Evolutionary conservation across 2,888 invertebrate species (phyloP).

Genomic region (Pandemis cinnamomeana): DNA sequence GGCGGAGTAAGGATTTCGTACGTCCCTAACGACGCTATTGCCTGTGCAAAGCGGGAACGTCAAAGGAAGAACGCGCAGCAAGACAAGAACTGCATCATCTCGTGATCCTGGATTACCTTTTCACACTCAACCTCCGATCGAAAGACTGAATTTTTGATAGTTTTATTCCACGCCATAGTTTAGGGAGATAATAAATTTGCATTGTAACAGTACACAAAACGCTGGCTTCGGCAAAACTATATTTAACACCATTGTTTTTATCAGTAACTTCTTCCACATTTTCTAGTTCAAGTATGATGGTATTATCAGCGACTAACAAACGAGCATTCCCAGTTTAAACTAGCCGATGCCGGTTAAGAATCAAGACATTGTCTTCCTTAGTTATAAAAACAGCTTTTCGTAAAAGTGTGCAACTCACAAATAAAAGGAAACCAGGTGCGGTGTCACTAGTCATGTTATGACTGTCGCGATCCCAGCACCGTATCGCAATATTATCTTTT

Average conservation of each 20-base stretch:
- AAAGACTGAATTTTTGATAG: conserved; percentile 81
- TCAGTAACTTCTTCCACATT: not conserved
- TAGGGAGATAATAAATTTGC: conserved; percentile 45
- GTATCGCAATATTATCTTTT: not conserved
- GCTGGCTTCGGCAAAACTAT: conserved; percentile 7
- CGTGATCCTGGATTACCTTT: conserved; percentile 86
- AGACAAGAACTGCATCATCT: conserved; percentile 93
- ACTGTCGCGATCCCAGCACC: conserved; percentile 39
- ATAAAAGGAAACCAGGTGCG: conserved; percentile 59
- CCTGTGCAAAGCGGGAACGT: conserved; percentile 90
- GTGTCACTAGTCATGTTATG: conserved; percentile 63
- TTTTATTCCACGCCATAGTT: conserved; percentile 77
- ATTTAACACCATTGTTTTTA: not conserved
- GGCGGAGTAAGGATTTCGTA: conserved; percentile 96
- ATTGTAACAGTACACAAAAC: conserved; percentile 10
- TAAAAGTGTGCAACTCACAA: conserved; percentile 45
- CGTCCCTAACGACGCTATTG: conserved; percentile 96
- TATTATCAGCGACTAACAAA: not conserved
- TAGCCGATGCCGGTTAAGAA: conserved; percentile 12
- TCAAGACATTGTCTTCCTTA: conserved; percentile 58
- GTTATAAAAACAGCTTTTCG: conserved; percentile 43
- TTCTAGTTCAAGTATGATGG: not conserved
- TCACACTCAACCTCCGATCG: conserved; percentile 77
- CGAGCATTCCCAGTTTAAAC: conserved; percentile 1
- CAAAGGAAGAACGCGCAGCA: conserved; percentile 85